These are phyloP conservation scores for Yasuhikotakia modesta DNA, from an alignment of 2,797 vertebrate genomes.

Conservation along the genomic window DNA sequence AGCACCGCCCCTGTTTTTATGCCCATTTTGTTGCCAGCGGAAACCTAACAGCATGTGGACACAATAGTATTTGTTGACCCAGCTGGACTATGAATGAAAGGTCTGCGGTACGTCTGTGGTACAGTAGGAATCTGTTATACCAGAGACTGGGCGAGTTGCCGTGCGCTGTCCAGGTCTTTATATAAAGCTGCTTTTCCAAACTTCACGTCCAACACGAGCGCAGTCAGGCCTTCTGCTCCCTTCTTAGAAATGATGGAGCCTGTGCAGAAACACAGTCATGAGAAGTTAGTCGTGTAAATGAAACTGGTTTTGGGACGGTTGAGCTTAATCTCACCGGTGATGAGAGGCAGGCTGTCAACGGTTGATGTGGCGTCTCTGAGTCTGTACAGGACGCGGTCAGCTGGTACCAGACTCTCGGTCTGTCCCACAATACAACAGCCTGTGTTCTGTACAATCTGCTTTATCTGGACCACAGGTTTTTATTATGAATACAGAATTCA, in stretches of 20 bases:
- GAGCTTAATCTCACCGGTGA: slow-evolving; percentile 73
- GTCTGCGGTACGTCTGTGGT: too few relatives aligned
- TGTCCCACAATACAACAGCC: slow-evolving; percentile 91
- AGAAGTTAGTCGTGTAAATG: not conserved
- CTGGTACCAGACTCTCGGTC: slow-evolving; percentile 81
- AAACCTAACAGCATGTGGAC: slow-evolving; percentile 69
- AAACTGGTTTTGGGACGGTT: not conserved
- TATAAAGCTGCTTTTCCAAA: slow-evolving; percentile 81
- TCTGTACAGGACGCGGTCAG: slow-evolving; percentile 81
- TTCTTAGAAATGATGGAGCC: slow-evolving; percentile 92
- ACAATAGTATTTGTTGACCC: not conserved
- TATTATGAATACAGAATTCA: too few relatives aligned
- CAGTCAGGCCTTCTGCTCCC: slow-evolving; percentile 76
- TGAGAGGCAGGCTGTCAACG: slow-evolving; percentile 84
- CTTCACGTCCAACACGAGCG: slow-evolving; percentile 88
- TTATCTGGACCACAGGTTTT: slow-evolving; percentile 66
- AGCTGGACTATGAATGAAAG: not conserved
- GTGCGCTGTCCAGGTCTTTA: slow-evolving; percentile 75
- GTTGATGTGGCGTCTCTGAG: slow-evolving; percentile 83
- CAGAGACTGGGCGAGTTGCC: slow-evolving; percentile 74
- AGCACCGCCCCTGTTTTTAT: slow-evolving; percentile 77
- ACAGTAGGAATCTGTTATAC: slow-evolving; percentile 65
- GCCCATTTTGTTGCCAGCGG: slow-evolving; percentile 73
- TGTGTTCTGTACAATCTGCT: slow-evolving; percentile 71
- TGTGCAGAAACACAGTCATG: slow-evolving; percentile 53